Evolutionary conservation across 2,888 invertebrate species (phyloP).

Genomic region (Diplazon laetatorius): DNA sequence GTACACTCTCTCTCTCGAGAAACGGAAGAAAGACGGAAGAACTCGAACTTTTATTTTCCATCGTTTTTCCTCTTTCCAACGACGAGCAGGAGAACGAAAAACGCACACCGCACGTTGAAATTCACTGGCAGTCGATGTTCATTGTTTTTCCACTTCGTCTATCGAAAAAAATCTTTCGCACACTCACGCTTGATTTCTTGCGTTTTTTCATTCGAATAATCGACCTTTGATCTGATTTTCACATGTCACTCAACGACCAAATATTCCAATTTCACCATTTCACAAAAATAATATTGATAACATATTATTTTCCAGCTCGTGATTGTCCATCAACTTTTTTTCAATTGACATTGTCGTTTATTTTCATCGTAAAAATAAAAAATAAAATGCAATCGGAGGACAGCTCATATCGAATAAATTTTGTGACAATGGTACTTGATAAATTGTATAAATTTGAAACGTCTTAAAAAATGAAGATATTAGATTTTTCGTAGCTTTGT

Average conservation of each 20-base stretch:
- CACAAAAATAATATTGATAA: no score
- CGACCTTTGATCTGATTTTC: conserved; percentile 3
- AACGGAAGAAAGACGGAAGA: conserved; percentile 13
- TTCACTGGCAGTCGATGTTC: not conserved
- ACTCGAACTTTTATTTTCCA: conserved; percentile 25
- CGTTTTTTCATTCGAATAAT: not conserved
- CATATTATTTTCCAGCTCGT: no score
- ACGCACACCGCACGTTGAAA: conserved; percentile 26
- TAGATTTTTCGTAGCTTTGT: not conserved
- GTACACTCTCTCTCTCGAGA: conserved; percentile 46
- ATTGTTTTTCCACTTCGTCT: conserved; percentile 23
- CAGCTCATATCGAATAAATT: no score
- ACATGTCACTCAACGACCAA: not conserved
- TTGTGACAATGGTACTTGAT: no score
- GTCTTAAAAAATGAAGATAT: no score
- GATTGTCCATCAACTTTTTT: no score
- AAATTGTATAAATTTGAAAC: no score
- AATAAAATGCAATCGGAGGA: no score
- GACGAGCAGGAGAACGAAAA: conserved; percentile 2
- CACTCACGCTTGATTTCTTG: conserved; percentile 1
- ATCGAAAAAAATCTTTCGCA: conserved; percentile 17
- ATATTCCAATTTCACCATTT: not conserved
- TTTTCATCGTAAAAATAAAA: no score
- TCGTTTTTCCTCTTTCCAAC: not conserved
- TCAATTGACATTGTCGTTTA: no score